These are phyloP conservation scores for Schizotus pectinicornis DNA, from an alignment of 2,888 invertebrate genomes.

Conservation along the genomic window DNA sequence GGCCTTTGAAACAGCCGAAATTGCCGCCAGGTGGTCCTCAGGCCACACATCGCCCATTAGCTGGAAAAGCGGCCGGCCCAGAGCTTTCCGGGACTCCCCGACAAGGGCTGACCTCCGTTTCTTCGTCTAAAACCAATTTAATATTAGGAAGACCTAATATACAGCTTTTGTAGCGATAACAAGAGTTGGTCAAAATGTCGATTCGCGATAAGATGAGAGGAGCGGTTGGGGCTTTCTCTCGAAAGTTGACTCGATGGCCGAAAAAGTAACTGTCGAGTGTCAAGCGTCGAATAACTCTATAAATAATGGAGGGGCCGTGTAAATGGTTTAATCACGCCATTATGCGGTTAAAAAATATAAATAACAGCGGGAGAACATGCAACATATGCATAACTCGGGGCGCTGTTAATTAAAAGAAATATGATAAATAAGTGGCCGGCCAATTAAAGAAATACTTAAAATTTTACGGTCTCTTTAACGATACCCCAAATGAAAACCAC, in stretches of 20 bases:
- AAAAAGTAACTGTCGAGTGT: constrained; percentile 1
- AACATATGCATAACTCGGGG: constrained; percentile 2
- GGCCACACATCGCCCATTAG: neutral
- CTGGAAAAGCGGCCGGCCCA: neutral
- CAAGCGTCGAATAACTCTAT: constrained; percentile 36
- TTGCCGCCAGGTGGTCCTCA: neutral
- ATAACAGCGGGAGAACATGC: constrained; percentile 23
- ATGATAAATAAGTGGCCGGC: constrained; percentile 38
- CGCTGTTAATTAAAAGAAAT: constrained; percentile 31
- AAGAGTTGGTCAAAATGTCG: too few species aligned
- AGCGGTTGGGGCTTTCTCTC: neutral
- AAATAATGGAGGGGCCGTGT: constrained; percentile 42
- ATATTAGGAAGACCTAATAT: too few species aligned
- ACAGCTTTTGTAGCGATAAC: too few species aligned
- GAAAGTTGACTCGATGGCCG: neutral
- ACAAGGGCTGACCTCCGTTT: too few species aligned
- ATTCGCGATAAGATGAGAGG: too few species aligned
- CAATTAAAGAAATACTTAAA: constrained; percentile 42
- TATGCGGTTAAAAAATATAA: constrained; percentile 29
- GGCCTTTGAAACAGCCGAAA: too few species aligned
- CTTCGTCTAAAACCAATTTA: too few species aligned
- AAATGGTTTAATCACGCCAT: constrained; percentile 40
- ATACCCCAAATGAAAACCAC: constrained; percentile 28
- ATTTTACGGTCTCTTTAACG: constrained; percentile 35
- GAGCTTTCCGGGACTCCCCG: too few species aligned